These are phyloP conservation scores for Erebia palarica DNA, from an alignment of 2,888 invertebrate genomes.

Conservation along the genomic window DNA sequence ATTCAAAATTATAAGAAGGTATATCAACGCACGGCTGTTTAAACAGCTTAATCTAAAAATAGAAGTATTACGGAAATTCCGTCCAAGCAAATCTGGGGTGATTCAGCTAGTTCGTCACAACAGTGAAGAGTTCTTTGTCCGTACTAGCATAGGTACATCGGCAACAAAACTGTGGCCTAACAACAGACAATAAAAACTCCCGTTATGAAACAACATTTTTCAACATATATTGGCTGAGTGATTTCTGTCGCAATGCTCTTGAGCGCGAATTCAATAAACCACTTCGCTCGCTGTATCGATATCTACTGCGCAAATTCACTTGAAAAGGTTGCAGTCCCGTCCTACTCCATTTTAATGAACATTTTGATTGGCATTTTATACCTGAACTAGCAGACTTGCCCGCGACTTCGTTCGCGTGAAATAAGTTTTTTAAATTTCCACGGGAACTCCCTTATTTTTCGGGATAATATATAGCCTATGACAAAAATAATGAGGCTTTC, in stretches of 20 bases:
- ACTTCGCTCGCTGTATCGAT: slow-evolving; percentile 37
- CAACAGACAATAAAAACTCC: slow-evolving; percentile 29
- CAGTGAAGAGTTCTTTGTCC: not conserved
- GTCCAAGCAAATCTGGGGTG: no score
- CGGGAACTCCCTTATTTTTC: no score
- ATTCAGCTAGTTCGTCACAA: not conserved
- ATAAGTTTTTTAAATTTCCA: no score
- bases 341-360: slow-evolving; percentile 31
- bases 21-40: no score
- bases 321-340: slow-evolving; percentile 25
- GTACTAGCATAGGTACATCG: not conserved
- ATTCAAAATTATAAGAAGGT: no score
- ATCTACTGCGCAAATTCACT: slow-evolving; percentile 30
- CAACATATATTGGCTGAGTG: slow-evolving; percentile 44
- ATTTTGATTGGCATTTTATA: slow-evolving; percentile 22
- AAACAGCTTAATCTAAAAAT: no score
- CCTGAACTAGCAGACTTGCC: no score
- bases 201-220: slow-evolving; percentile 41
- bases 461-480: no score
- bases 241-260: slow-evolving; percentile 40
- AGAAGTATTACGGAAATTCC: no score
- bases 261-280: slow-evolving; percentile 43
- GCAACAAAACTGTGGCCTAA: slow-evolving; percentile 20
- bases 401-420: no score
- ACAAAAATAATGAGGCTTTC: no score